Conservation (phyloP, 2,797 vertebrate species). For the Enteromius argenteus region DNA sequence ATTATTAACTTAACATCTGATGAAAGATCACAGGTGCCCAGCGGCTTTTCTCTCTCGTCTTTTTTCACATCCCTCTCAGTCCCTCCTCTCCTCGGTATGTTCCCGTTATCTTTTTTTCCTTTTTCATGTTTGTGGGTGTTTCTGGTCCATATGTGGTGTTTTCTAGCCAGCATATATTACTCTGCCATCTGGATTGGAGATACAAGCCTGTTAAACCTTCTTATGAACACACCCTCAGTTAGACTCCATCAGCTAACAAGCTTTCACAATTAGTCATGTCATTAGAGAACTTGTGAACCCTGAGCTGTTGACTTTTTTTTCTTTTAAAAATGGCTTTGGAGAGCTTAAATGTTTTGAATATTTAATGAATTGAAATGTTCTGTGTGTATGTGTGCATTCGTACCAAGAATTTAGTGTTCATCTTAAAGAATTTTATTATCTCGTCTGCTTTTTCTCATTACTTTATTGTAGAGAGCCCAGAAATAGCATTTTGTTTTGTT, state of each 20-base stretch:
- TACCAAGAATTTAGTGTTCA: not conserved
- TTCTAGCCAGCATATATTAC: slow-evolving; percentile 52
- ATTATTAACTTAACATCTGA: not conserved
- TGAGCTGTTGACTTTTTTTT: not conserved
- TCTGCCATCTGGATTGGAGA: slow-evolving; percentile 55
- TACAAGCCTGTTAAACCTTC: slow-evolving; percentile 38
- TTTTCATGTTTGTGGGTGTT: slow-evolving; percentile 48
- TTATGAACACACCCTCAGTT: slow-evolving; percentile 44
- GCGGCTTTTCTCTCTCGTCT: not conserved
- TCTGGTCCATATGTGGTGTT: slow-evolving; percentile 55
- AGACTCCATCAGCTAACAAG: slow-evolving; percentile 46
- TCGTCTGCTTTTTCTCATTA: slow-evolving; percentile 5
- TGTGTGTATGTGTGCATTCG: not conserved
- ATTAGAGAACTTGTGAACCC: slow-evolving; percentile 43
- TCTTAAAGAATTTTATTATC: slow-evolving; percentile 23
- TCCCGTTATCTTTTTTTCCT: slow-evolving; percentile 23
- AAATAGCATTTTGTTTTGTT: slow-evolving; percentile 41
- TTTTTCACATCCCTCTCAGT: not conserved
- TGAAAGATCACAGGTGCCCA: not conserved
- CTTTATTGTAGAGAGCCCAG: not conserved
- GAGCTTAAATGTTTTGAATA: slow-evolving; percentile 33
- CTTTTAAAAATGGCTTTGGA: not conserved
- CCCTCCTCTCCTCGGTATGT: slow-evolving; percentile 19
- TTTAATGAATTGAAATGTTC: not conserved
- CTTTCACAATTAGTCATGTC: slow-evolving; percentile 49